phyloP scores from a whole-genome alignment of 2,888 invertebrate species.

The Pollenia griseotomentosa region DNA sequence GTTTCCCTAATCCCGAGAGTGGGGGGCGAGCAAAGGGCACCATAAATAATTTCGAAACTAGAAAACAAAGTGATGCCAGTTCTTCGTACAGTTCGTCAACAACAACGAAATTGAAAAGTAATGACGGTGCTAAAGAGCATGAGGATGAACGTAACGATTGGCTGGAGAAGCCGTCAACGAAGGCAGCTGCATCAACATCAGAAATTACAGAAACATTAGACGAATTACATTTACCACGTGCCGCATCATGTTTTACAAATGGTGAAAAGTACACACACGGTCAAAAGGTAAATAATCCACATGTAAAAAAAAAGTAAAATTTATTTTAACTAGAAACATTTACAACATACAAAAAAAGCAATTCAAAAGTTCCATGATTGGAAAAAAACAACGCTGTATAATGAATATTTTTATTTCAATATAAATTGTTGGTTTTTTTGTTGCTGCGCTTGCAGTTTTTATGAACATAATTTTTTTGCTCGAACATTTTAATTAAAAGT shows the following conservation, averaged over 20 bases:
- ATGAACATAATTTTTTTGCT: neutral
- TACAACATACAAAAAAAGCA: too few species aligned
- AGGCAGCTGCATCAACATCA: constrained; percentile 55
- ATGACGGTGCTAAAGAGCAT: constrained; percentile 58
- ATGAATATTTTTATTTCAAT: too few species aligned
- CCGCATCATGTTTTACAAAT: constrained; percentile 82
- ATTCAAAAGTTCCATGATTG: too few species aligned
- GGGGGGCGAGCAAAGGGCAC: neutral
- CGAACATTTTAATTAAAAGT: too few species aligned
- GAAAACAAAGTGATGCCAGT: constrained; percentile 29
- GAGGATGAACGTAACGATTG: constrained; percentile 64
- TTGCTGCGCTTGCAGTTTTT: neutral
- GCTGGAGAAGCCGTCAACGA: constrained; percentile 60
- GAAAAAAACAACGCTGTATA: too few species aligned
- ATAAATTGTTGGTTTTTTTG: neutral
- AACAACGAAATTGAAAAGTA: constrained; percentile 67
- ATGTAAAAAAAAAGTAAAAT: neutral
- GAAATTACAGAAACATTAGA: constrained; percentile 64
- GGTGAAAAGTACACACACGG: constrained; percentile 83
- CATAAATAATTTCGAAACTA: constrained; percentile 28
- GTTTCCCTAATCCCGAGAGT: constrained; percentile 25
- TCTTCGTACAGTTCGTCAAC: constrained; percentile 27
- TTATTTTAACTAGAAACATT: neutral
- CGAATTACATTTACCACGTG: constrained; percentile 76
- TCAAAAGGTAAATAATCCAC: constrained; percentile 81